phyloP scores from a whole-genome alignment of 2,888 invertebrate species.

The Rhamphomyia laevipes region DNA sequence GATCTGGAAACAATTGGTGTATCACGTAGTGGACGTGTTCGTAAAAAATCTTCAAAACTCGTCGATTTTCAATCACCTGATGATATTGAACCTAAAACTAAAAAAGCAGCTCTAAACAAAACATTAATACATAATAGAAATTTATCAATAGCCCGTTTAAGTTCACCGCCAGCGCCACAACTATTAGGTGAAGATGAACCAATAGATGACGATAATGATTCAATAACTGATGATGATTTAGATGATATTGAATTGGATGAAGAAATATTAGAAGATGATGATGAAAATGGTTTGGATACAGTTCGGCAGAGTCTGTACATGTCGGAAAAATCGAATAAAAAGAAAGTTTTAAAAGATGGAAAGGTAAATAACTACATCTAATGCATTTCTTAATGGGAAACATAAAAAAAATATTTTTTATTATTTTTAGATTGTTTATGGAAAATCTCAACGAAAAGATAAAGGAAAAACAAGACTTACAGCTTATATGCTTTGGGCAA shows the following conservation, averaged over 20 bases:
- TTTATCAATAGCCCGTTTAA: neutral
- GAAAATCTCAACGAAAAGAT: slow-evolving; percentile 65
- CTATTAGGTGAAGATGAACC: neutral
- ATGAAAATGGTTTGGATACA: slow-evolving; percentile 22
- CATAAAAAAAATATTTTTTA: neutral
- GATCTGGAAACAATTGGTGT: slow-evolving; percentile 69
- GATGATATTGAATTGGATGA: slow-evolving; percentile 21
- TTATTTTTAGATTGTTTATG: slow-evolving; percentile 41
- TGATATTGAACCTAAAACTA: slow-evolving; percentile 48
- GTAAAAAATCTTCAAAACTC: slow-evolving; percentile 90
- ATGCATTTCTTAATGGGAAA: neutral
- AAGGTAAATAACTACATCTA: slow-evolving; percentile 22
- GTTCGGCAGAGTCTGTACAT: slow-evolving; percentile 49
- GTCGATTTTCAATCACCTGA: slow-evolving; percentile 89
- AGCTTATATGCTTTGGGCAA: slow-evolving; percentile 87
- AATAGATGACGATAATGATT: slow-evolving; percentile 14
- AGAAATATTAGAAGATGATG: slow-evolving; percentile 16
- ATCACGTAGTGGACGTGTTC: slow-evolving; percentile 77
- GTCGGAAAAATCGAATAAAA: slow-evolving; percentile 68
- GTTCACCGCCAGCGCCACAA: no score
- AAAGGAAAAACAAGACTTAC: slow-evolving; percentile 72
- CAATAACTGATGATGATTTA: slow-evolving; percentile 10
- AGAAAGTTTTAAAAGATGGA: slow-evolving; percentile 55
- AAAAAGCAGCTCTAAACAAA: slow-evolving; percentile 15
- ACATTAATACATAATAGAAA: neutral